Base-by-base conservation (phyloP, 2,888 invertebrate species). In the Maniola hyperantus region DNA sequence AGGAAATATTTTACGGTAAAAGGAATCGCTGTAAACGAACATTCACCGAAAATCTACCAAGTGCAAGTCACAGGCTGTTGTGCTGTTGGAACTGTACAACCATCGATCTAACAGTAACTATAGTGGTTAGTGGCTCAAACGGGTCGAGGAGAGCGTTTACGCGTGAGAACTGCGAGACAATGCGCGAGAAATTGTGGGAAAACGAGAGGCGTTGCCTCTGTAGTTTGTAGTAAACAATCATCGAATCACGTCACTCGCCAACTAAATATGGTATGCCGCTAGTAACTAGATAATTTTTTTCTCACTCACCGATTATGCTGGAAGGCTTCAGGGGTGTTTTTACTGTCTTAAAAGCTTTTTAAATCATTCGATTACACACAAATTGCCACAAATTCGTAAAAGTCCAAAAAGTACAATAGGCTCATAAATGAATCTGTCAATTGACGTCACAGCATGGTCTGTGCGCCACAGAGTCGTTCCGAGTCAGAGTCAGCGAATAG, bases 141-240 rank as follows among this genome's bases (percentile, higher is more conserved):
- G 77, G 81, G 81, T 77, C 84, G 79, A 74, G 77, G 82, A 81
- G 82, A 81, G 79, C 77, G 77, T 72, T 78, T 78, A 81, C 83
- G 83, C 89, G 89, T 89, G 91, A 88, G 90, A 91, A 87, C 82
- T 72, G 75, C 72, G 74, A 87, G 81, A 91, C 90, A 90, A 91
- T 89, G 80, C 85, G 82, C 84, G 85, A 82, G 89, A 91, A 90
- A 91, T 89, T 91, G 89, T 89, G 91, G 81, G 88, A 91, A 86
- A 84, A 78, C 78, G 78, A 84, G 88, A 93, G 93, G 93, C 93
- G 93, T 92, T 93, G 91, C 90, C 93, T 85, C 89, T 85, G 83
- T 91, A 87, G 88, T 92, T 88, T 84, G 83, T 91, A 87, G 89
- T 92, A 92, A 92, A 92, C 92, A 92, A 90, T 91, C 50, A 51